These are phyloP conservation scores for Pachyuromys duprasi DNA, from an alignment of 2,797 vertebrate genomes.

Conservation along the genomic window DNA sequence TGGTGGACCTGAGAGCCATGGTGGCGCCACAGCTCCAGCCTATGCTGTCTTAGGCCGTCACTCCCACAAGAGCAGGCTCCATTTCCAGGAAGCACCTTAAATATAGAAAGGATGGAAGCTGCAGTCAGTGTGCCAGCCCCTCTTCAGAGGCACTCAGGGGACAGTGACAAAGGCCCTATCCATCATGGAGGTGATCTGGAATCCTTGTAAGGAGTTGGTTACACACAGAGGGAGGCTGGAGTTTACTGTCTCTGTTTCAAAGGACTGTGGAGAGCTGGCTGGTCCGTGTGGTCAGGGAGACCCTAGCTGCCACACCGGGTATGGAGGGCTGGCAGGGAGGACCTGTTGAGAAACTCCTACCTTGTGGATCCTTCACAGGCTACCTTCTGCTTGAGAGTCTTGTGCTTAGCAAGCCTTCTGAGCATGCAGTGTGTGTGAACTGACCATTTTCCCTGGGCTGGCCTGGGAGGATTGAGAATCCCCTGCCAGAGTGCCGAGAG, in stretches of 20 bases:
- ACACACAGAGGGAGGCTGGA: not conserved
- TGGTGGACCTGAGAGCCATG: no score
- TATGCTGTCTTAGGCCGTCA: accelerated
- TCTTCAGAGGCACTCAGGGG: accelerated
- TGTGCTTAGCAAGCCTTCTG: not conserved
- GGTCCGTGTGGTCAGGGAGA: not conserved
- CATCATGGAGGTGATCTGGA: not conserved
- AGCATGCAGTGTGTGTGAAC: not conserved
- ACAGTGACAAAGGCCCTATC: not conserved
- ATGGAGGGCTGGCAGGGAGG: not conserved
- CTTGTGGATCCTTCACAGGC: no score
- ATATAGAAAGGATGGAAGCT: not conserved
- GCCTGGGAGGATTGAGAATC: not conserved
- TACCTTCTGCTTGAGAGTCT: not conserved
- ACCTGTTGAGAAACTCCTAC: not conserved
- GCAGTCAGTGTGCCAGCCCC: not conserved
- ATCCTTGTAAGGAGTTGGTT: not conserved
- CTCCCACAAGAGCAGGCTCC: not conserved
- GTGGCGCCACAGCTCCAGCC: not conserved
- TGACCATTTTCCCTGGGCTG: not conserved
- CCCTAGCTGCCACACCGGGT: not conserved
- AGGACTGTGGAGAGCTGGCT: not conserved
- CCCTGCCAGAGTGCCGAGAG: not conserved
- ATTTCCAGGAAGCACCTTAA: not conserved
- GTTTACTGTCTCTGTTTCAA: not conserved